These are phyloP conservation scores for Hucho hucho DNA, from an alignment of 2,113 vertebrate genomes.

Conservation along the genomic window DNA sequence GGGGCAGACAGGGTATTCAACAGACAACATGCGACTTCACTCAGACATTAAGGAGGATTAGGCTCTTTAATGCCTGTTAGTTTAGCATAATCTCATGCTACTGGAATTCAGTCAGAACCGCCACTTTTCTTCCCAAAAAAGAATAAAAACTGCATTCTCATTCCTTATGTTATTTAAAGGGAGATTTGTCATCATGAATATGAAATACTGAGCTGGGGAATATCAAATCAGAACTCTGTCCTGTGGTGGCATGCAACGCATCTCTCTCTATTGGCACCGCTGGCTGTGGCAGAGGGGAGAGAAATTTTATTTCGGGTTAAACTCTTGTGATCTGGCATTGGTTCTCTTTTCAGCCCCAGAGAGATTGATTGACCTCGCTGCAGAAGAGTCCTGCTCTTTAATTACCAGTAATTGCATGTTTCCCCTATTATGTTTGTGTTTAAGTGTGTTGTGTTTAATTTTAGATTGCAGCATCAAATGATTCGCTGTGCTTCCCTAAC, in stretches of 20 bases:
- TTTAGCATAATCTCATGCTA: conserved; percentile 34
- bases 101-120: conserved; percentile 25
- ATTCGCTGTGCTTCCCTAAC: conserved; percentile 34
- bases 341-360: conserved; percentile 30
- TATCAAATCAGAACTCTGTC: conserved; percentile 37
- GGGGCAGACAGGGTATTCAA: conserved; percentile 41
- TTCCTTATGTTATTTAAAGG: conserved; percentile 37
- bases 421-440: conserved; percentile 59
- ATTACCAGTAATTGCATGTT: conserved; percentile 70
- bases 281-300: conserved; percentile 15
- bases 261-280: conserved; percentile 24
- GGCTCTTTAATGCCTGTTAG: conserved; percentile 21
- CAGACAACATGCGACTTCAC: conserved; percentile 39
- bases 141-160: not conserved
- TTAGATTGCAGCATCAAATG: conserved; percentile 59
- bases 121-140: no score
- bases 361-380: conserved; percentile 52
- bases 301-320: conserved; percentile 16
- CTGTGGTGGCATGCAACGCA: not conserved
- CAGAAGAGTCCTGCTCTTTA: conserved; percentile 50
- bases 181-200: conserved; percentile 60
- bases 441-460: conserved; percentile 69
- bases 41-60: conserved; percentile 55
- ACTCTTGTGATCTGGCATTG: conserved; percentile 25
- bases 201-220: conserved; percentile 54